These are phyloP conservation scores for Schizothorax lantsangensis DNA, from an alignment of 2,797 vertebrate species.

Conservation along the genomic window DNA sequence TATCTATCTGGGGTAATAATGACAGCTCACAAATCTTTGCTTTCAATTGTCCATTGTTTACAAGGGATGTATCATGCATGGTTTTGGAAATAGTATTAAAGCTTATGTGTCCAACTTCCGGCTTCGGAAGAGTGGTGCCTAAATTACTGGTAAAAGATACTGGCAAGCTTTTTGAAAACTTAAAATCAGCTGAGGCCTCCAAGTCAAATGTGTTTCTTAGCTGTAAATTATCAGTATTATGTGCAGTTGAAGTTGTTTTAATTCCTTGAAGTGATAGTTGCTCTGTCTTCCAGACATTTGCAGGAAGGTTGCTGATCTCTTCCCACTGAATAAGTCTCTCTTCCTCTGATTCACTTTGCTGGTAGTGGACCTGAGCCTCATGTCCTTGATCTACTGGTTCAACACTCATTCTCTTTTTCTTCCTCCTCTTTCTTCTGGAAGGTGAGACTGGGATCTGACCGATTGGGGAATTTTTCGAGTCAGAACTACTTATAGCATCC, in stretches of 20 bases:
- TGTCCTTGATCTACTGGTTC: constrained; percentile 62
- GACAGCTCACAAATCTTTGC: background rate
- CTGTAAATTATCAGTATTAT: constrained; percentile 49
- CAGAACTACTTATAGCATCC: constrained; percentile 42
- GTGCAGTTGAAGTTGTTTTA: constrained; percentile 24
- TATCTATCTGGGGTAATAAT: constrained; percentile 14
- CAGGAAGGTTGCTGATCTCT: constrained; percentile 24
- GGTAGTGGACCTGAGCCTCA: constrained; percentile 58
- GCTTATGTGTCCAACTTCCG: background rate
- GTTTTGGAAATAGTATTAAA: constrained; percentile 27
- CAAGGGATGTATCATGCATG: constrained; percentile 2
- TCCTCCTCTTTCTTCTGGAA: constrained; percentile 74
- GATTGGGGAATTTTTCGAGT: constrained; percentile 32
- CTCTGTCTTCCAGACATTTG: constrained; percentile 37
- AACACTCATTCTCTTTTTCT: constrained; percentile 71
- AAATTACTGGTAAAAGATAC: constrained; percentile 39
- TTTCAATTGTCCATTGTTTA: constrained; percentile 13
- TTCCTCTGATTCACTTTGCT: constrained; percentile 70
- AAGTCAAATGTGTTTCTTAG: constrained; percentile 30
- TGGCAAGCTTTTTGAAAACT: constrained; percentile 37
- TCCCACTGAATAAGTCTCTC: constrained; percentile 57
- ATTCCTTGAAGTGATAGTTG: constrained; percentile 43
- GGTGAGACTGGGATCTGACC: constrained; percentile 61
- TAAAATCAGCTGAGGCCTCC: constrained; percentile 46
- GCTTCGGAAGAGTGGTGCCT: constrained; percentile 61